Conservation (phyloP, 2,797 vertebrate species). For the Ciconia nigra region DNA sequence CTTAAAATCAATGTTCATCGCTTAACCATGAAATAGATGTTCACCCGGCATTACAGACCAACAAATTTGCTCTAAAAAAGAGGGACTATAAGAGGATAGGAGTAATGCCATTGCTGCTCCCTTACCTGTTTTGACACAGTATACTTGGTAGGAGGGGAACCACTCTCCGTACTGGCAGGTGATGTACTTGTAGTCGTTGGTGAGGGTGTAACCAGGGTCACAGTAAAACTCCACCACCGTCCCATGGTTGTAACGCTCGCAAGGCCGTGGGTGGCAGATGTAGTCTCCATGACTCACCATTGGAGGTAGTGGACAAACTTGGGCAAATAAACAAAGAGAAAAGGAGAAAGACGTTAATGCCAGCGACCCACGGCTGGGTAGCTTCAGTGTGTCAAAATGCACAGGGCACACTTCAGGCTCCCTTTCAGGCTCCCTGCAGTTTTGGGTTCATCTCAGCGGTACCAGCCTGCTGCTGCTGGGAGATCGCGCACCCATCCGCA, state of each 20-base stretch:
- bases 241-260: conserved; percentile 83
- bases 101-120: background rate
- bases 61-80: background rate
- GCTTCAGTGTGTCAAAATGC: background rate
- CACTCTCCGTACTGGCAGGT: conserved; percentile 87
- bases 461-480: background rate
- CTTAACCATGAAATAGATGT: background rate
- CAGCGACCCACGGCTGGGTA: background rate
- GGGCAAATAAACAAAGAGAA: conserved; percentile 28
- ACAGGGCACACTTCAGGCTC: background rate
- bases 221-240: conserved; percentile 88
- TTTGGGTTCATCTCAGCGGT: background rate
- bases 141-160: conserved; percentile 85
- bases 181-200: conserved; percentile 87
- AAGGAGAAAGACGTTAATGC: background rate
- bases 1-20: background rate
- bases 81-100: background rate
- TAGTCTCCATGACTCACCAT: conserved; percentile 86
- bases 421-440: background rate
- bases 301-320: conserved; percentile 86
- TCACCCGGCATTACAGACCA: background rate
- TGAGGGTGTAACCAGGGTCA: conserved; percentile 83
- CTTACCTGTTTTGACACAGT: conserved; percentile 83
- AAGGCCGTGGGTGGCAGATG: conserved; percentile 85
- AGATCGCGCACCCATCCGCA: background rate